These are phyloP conservation scores for Rhizomys pruinosus DNA, from an alignment of 2,113 vertebrate species.

Conservation along the genomic window DNA sequence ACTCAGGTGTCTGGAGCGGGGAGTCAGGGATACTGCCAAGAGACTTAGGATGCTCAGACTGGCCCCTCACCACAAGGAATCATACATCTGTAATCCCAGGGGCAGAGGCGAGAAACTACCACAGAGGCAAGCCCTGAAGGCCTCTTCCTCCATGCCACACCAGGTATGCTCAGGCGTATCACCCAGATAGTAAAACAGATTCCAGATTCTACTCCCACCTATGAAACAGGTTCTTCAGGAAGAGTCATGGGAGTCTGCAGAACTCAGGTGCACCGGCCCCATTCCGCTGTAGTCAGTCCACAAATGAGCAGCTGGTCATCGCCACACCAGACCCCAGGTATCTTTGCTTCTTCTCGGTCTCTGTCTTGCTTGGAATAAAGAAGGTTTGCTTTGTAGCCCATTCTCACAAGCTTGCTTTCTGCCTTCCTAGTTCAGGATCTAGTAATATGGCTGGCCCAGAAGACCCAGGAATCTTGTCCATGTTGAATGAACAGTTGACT, in stretches of 20 bases:
- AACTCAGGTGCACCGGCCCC: not conserved
- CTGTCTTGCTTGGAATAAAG: not conserved
- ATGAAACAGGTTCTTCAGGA: not conserved
- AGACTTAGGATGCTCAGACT: not conserved
- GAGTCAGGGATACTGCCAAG: not conserved
- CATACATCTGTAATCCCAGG: accelerated
- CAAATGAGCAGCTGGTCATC: too few species aligned
- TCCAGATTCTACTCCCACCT: not conserved
- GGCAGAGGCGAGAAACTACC: too few species aligned
- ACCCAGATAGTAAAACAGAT: not conserved
- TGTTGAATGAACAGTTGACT: not conserved
- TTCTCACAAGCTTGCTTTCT: not conserved
- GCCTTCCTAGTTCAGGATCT: not conserved
- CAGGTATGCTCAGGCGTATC: accelerated
- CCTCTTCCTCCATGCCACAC: not conserved
- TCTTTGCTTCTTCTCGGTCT: not conserved
- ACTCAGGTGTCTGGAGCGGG: accelerated
- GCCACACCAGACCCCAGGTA: accelerated
- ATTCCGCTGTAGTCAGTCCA: not conserved
- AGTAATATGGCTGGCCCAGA: too few species aligned
- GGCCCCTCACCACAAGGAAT: not conserved
- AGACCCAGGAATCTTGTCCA: not conserved
- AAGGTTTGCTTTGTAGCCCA: not conserved
- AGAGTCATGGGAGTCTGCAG: accelerated
- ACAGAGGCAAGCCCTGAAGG: accelerated